Evolutionary conservation across 2,888 invertebrate species (phyloP), one percentile per base, ranked within the genome.

Genomic region (Falcaria lacertinaria): DNA sequence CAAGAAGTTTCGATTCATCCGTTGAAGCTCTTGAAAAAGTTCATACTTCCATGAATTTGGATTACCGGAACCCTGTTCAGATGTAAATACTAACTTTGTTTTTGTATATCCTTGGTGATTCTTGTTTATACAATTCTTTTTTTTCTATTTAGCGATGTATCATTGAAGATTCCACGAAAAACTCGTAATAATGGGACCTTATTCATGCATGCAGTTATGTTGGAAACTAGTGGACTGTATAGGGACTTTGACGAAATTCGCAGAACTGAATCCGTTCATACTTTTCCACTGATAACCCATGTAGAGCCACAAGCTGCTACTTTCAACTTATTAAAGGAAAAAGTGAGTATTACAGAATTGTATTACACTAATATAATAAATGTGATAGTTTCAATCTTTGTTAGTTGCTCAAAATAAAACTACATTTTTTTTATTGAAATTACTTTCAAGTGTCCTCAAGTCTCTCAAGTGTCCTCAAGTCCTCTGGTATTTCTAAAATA

Each of bases 171-270:
- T 52, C 96, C 97, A 2, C 78, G 84, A 15, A 92, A 92, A 73
- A 96, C 95, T 0, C 90, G 95, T 11, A 92, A 93, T 44, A 98
- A 98, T 90, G 98, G 98, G 0, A 94, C 95, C 4, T 73, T 98
- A 36, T 94, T 90, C 69, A 91, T 97, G 68, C 96, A 97, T 76
- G 91, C 94, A 1, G 90, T 93, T 14, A 91, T 94, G 40, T 79
- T 91, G 47, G 91, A 91, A 22, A 80, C 84, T 15, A 83, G 70
- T 28, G 85, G 88, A 1, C 64, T 90, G 0, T 90, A 91, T 43
- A 80, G 85, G 57, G 76, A 80, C 15, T 92, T 93, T 74, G 82
- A 89, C 40, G 91, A 92, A 19, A 83, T 93, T 19, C 84, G 91
- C 49, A 89, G 89, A 14, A 90, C 89, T 7, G 92, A 92, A 28